These are phyloP conservation scores for Sialis lutaria DNA, from an alignment of 2,888 invertebrate genomes.

Conservation along the genomic window DNA sequence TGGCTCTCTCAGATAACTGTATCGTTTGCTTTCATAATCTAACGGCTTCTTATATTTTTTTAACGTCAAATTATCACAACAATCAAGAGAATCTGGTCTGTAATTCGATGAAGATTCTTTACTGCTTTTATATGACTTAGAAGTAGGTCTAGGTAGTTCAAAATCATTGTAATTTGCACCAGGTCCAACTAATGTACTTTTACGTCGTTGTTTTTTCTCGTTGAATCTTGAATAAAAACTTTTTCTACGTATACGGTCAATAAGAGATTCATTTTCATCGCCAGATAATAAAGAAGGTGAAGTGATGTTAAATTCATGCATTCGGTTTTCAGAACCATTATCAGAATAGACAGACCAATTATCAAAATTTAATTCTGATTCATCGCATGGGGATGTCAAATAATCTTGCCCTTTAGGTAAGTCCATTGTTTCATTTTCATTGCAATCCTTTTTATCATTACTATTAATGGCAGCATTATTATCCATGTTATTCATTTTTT, in stretches of 20 bases:
- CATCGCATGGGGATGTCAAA: conserved; percentile 38
- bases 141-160: no score
- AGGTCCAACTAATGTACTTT: conserved; percentile 47
- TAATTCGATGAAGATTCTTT: background rate
- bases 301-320: conserved; percentile 12
- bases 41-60: no score
- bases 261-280: conserved; percentile 46
- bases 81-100: background rate
- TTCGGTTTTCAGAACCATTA: conserved; percentile 10
- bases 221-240: conserved; percentile 83
- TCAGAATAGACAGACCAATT: conserved; percentile 38
- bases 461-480: conserved; percentile 7
- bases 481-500: no score
- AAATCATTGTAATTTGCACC: conserved; percentile 15
- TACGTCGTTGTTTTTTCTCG: conserved; percentile 56
- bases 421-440: background rate
- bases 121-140: background rate
- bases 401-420: background rate
- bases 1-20: background rate
- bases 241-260: conserved; percentile 72
- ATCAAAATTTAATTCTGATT: conserved; percentile 35
- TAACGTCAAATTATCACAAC: no score
- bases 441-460: background rate
- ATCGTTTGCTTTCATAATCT: no score
- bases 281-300: conserved; percentile 20